Evolutionary conservation across 2,888 invertebrate genomes (phyloP), one percentile per base, ranked within the genome.

Genomic region (Aphodius sticticus): DNA sequence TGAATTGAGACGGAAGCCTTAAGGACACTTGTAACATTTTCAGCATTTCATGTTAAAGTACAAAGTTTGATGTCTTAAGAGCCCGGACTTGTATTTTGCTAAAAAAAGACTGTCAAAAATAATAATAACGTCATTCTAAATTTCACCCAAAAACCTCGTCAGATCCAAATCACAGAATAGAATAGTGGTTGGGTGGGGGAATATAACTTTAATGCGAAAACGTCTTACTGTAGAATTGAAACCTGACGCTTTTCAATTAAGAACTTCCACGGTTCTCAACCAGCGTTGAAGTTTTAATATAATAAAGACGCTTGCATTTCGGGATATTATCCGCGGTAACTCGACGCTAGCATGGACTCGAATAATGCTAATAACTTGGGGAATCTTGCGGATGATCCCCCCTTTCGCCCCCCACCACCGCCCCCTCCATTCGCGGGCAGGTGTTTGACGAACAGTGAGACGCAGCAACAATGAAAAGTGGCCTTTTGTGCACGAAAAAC

Each of bases 361-460:
- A 53, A 53, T 53, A 53, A 53, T 53, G 53, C 53, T 53, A 53
- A 53, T 53, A 53, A 53, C 53, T 53, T 53, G 53, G 53, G 53
- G 53, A 53, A 53, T 53, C 53, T 53, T 53, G 53, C 53, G 53
- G 53, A 53, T 53, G 53, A 53, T 53, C 53, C 53, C 53, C 53
- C 12, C 53, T 53, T 5, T 12, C 53, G 53, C 12, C 9, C 53
- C 53, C 53, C 53, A 53, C 53, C 7, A 26, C 26, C 26, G 1
- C 2, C 12, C 3, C 53, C 53, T 12, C 53, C 53, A 2, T 53
- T 12, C 53, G 53, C 53, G 53, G 53, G 53, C 53, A 53, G 53
- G 53, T 53, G 53, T 53, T 53, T 53, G 53, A 53, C 53, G 53
- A 53, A 53, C 53, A 53, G 53, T 53, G 53, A 53, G 53, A 53